Conservation (phyloP, 2,113 vertebrate genomes). For the Dipodomys spectabilis region DNA sequence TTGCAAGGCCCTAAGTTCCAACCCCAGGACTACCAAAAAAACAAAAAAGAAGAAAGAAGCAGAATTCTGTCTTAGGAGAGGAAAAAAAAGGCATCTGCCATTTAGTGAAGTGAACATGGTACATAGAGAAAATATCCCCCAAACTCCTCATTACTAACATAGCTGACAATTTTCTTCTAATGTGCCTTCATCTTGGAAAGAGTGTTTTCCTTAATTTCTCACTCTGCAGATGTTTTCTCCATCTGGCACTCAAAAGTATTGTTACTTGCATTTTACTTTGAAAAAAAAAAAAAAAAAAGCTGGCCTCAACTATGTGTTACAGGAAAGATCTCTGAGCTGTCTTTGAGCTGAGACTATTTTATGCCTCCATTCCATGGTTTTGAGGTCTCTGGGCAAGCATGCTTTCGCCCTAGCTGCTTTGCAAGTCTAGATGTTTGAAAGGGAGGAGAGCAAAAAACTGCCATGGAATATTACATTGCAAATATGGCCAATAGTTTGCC, state of each 20-base stretch:
- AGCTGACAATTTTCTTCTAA: slow-evolving; percentile 9
- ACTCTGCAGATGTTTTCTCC: slow-evolving; percentile 61
- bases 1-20: too few relatives aligned
- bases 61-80: neutral
- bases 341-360: neutral
- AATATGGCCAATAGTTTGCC: too few relatives aligned
- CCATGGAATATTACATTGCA: neutral
- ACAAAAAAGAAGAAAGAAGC: too few relatives aligned
- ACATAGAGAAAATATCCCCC: neutral
- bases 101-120: neutral
- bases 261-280: slow-evolving; percentile 25
- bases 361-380: neutral
- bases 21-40: too few relatives aligned
- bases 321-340: neutral
- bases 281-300: neutral
- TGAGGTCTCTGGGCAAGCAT: neutral
- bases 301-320: neutral
- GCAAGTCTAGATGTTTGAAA: neutral
- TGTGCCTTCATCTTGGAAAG: neutral
- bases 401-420: neutral
- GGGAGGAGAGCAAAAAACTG: neutral
- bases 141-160: neutral
- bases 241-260: slow-evolving; percentile 57
- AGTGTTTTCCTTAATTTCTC: slow-evolving; percentile 52
- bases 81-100: neutral